These are phyloP conservation scores for Bimastos eiseni DNA, from an alignment of 2,888 invertebrate genomes.

Conservation along the genomic window DNA sequence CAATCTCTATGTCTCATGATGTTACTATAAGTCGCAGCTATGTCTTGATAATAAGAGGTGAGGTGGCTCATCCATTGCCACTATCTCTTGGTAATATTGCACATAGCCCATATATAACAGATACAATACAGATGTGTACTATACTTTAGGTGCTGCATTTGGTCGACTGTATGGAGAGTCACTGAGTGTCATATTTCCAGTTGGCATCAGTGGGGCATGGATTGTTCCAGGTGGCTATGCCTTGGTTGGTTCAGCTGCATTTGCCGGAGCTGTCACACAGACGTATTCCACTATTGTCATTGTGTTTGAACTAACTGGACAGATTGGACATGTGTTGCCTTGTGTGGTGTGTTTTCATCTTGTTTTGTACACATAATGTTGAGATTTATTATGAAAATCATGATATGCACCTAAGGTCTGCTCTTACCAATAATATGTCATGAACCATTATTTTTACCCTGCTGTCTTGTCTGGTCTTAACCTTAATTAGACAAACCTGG, in stretches of 20 bases:
- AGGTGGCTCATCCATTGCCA: neutral
- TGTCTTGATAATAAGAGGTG: neutral
- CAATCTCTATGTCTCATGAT: neutral
- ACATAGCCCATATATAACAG: neutral
- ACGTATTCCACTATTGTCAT: conserved; percentile 97
- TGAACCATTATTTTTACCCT: neutral
- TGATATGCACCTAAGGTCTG: neutral
- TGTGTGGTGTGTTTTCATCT: conserved; percentile 53
- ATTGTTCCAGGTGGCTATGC: conserved; percentile 92
- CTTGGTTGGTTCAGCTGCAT: conserved; percentile 70
- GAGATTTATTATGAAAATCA: neutral
- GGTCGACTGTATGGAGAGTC: conserved; percentile 89
- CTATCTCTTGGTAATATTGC: neutral
- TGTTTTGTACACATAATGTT: neutral
- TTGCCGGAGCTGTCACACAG: conserved; percentile 95
- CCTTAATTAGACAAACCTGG: no score
- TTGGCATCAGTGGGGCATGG: conserved; percentile 85
- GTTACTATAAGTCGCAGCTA: no score
- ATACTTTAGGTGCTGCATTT: conserved; percentile 73
- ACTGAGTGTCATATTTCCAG: conserved; percentile 90
- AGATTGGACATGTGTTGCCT: conserved; percentile 90
- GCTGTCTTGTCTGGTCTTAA: no score
- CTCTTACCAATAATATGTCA: neutral
- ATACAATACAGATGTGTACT: neutral
- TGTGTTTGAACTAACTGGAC: conserved; percentile 97